Percentiles rank a stretch among this genome's conserved stretches.
These are phyloP conservation scores for Elachura formosa DNA, from an alignment of 2,113 vertebrate genomes.

Conservation along the genomic window DNA sequence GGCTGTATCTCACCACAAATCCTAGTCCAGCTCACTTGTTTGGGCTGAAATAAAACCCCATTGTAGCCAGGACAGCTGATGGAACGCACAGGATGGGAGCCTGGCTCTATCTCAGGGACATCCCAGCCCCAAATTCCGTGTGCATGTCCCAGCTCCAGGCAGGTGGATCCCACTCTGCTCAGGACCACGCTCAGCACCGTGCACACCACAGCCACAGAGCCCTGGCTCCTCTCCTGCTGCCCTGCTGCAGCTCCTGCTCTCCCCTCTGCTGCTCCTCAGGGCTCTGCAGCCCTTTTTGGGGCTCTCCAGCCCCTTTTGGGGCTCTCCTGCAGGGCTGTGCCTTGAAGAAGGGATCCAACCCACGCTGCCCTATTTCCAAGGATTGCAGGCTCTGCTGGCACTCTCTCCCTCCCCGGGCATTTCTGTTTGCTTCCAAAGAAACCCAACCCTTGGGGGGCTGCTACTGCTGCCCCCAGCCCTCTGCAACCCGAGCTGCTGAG, in stretches of 20 bases:
- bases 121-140: neutral
- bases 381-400: neutral
- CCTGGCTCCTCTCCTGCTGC: neutral
- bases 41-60: neutral
- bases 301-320: neutral
- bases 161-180: neutral
- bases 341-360: neutral
- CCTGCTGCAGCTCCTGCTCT: neutral
- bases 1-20: neutral
- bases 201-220: neutral
- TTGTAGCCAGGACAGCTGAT: fast-evolving
- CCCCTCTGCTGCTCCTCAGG: neutral
- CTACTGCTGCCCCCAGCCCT: neutral
- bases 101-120: neutral
- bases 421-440: conserved; percentile 42
- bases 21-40: fast-evolving
- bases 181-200: neutral
- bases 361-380: neutral
- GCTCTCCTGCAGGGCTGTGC: neutral
- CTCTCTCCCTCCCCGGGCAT: neutral
- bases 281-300: neutral
- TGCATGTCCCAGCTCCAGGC: neutral
- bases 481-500: conserved; percentile 21
- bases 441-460: neutral
- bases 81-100: fast-evolving